Conservation (phyloP, 2,113 vertebrate species). For the Otus sunia region DNA sequence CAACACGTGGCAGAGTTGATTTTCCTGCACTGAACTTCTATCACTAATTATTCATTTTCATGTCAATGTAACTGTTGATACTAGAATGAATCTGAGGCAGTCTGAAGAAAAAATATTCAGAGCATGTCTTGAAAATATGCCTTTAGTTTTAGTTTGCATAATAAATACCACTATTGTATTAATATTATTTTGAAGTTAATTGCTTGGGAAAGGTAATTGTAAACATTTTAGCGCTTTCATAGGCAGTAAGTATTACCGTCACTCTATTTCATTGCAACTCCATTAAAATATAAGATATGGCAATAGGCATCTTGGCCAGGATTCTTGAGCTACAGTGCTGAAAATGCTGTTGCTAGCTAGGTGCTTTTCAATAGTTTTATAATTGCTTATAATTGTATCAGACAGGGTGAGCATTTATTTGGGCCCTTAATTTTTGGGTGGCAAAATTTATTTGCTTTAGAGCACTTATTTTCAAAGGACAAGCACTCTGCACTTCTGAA, state of each 20-base stretch:
- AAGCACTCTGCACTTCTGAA: neutral
- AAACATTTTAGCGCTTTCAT: slow-evolving; percentile 1
- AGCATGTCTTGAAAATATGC: neutral
- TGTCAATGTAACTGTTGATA: slow-evolving; percentile 35
- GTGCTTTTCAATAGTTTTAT: neutral
- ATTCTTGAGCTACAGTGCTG: neutral
- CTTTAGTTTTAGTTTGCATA: neutral
- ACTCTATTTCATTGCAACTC: neutral
- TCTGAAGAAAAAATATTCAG: slow-evolving; percentile 13
- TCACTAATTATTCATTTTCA: slow-evolving; percentile 26
- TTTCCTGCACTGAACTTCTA: slow-evolving; percentile 19
- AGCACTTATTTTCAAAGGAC: neutral
- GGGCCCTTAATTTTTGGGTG: neutral
- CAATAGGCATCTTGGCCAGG: neutral
- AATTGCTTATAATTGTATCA: neutral
- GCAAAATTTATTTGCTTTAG: neutral
- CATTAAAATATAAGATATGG: slow-evolving; percentile 6
- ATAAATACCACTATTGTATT: neutral
- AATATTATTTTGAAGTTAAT: neutral
- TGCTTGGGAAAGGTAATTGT: neutral
- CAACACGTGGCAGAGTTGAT: neutral
- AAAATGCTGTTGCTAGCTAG: neutral
- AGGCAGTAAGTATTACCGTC: neutral
- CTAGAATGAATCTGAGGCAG: slow-evolving; percentile 25
- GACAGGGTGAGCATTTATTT: neutral